Base-by-base conservation (phyloP, 2,888 invertebrate species). In the Erebia aethiops region DNA sequence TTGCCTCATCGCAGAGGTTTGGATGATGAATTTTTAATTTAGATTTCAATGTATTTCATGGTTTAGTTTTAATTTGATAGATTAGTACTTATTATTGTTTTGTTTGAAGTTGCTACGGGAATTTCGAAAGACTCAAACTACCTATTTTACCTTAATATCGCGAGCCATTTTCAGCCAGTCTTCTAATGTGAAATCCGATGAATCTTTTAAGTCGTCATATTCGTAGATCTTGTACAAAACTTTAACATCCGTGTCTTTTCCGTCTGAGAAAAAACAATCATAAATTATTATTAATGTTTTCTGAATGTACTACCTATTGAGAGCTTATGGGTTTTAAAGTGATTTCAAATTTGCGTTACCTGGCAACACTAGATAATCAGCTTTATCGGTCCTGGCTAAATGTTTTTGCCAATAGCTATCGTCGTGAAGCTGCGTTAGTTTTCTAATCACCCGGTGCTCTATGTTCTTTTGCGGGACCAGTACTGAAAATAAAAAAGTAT, bases 161-260 rank as follows among this genome's bases (percentile, higher is more conserved):
- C 95, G 94, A 0, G 98, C 98, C 79, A 99, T 98, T 78, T 95
- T 94, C 49, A 96, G 95, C 98, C 99, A 99, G 80, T 99, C 98
- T 54, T 97, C 96, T 85, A 97, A 95, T 0, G 97, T 96, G 96
- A 99, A 99, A 85, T 99, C 98, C 75, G 98, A 97, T 0, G 99
- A 99, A 87, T 99, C 99, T 77, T 98, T 94, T 0, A 99, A 92
- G 5, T 98, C 97, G 14, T 96, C 95, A 82, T 99, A 99, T 88
- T 99, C 99, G 57, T 95, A 91, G 26, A 99, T 95, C 79, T 95
- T 95, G 87, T 98, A 98, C 56, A 96, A 85, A n/a, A 98, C 94
- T 64, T 96, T 95, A 14, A 90, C 78, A 7, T 85, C 90, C 46
- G 95, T 94, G 69, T 94, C 94, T 74, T 95, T 93, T 13, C 91